Conservation (phyloP, 2,888 invertebrate species). For the Hydroisotoma schaefferi region DNA sequence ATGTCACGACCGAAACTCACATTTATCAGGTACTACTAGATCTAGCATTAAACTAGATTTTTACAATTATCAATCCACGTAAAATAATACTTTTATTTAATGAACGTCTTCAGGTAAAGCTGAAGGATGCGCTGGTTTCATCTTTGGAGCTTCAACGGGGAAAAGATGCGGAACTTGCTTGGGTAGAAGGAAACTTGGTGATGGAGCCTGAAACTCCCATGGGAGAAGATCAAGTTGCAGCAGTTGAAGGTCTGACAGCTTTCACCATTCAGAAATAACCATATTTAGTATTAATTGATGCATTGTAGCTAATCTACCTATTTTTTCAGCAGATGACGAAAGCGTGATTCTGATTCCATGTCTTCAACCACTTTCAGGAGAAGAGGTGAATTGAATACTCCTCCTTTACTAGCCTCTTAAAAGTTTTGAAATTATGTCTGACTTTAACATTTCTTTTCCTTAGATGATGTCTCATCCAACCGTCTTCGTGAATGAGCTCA, state of each 20-base stretch:
- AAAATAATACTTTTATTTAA: too few species aligned
- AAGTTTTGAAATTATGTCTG: not conserved
- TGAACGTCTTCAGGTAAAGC: slow-evolving; percentile 68
- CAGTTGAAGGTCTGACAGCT: not conserved
- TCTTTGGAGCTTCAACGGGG: slow-evolving; percentile 78
- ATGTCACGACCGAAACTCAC: slow-evolving; percentile 95
- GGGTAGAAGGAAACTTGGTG: slow-evolving; percentile 78
- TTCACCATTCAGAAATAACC: too few species aligned
- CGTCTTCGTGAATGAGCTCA: slow-evolving; percentile 87
- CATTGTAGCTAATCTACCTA: not conserved
- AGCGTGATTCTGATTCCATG: not conserved
- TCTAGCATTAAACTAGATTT: too few species aligned
- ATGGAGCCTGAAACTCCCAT: slow-evolving; percentile 57
- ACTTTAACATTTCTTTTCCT: slow-evolving; percentile 14
- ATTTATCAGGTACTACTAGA: slow-evolving; percentile 84
- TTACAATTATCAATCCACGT: too few species aligned
- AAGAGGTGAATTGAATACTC: not conserved
- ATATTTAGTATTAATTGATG: too few species aligned
- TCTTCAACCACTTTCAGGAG: not conserved
- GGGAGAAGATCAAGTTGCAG: slow-evolving; percentile 51
- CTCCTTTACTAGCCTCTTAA: not conserved
- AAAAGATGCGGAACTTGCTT: slow-evolving; percentile 89
- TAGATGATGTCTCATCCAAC: slow-evolving; percentile 70
- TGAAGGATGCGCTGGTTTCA: slow-evolving; percentile 87
- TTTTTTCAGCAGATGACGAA: not conserved